Conservation (phyloP, 2,888 invertebrate species). For the Phalera bucephala region DNA sequence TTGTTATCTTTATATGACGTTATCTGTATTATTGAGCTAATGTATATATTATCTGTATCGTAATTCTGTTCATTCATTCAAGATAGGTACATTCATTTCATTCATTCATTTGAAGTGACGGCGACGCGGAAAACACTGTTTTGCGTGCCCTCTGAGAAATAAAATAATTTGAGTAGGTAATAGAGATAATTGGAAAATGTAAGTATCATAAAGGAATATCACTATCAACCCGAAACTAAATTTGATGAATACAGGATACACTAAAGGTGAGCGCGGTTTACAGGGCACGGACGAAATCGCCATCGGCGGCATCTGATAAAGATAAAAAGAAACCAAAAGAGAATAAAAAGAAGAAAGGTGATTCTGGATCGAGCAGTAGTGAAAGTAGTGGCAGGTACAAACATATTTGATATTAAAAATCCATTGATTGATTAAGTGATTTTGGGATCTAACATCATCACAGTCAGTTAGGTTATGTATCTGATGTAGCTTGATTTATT, state of each 20-base stretch:
- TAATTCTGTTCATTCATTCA: conserved; percentile 16
- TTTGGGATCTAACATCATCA: no score
- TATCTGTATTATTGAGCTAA: no score
- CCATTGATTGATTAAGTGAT: no score
- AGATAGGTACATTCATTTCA: conserved; percentile 5
- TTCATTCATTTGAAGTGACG: conserved; percentile 7
- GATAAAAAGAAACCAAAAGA: conserved; percentile 86
- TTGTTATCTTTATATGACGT: no score
- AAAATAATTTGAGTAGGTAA: conserved; percentile 1
- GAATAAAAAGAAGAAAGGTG: conserved; percentile 85
- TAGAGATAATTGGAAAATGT: conserved; percentile 1
- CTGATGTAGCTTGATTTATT: no score
- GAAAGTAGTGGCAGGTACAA: conserved; percentile 88
- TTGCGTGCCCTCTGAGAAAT: conserved; percentile 1
- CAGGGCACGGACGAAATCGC: conserved; percentile 90
- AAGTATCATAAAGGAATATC: background rate
- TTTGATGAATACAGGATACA: no score
- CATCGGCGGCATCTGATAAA: conserved; percentile 87
- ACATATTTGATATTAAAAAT: no score
- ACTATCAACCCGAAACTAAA: no score
- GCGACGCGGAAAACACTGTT: conserved; percentile 15
- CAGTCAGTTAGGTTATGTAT: no score
- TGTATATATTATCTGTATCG: no score
- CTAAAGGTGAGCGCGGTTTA: conserved; percentile 20
- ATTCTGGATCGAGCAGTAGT: conserved; percentile 91